Conservation (phyloP, 1,140 invertebrate species). For the Galleria mellonella region DNA sequence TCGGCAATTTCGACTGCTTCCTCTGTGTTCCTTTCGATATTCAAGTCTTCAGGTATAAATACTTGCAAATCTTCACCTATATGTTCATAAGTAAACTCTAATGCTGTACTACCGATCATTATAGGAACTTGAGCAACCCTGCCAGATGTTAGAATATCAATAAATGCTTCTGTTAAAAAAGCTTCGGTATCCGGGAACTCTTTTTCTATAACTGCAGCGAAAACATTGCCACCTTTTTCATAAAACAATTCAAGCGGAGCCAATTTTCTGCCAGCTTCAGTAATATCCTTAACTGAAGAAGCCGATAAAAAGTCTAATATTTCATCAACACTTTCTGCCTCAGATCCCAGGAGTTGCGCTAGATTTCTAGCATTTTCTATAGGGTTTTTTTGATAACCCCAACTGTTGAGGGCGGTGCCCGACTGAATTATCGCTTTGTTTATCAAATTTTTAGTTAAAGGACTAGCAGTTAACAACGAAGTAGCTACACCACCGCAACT, state of each 20-base stretch:
- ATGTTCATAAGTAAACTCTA: constrained; percentile 38
- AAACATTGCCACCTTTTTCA: constrained; percentile 16
- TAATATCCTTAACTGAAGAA: constrained; percentile 47
- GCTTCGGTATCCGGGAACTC: constrained; percentile 54
- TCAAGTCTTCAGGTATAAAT: constrained; percentile 47
- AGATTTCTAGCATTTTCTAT: constrained; percentile 49
- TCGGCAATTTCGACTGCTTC: constrained; percentile 43
- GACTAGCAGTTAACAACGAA: constrained; percentile 71
- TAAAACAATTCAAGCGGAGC: constrained; percentile 17
- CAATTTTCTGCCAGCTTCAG: constrained; percentile 32
- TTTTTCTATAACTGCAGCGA: constrained; percentile 52
- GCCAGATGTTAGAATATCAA: constrained; percentile 48
- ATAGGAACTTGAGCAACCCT: constrained; percentile 47
- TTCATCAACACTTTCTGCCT: constrained; percentile 39
- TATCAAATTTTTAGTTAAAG: constrained; percentile 73
- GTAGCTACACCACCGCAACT: constrained; percentile 72
- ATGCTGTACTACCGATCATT: constrained; percentile 47
- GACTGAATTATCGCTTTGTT: constrained; percentile 79
- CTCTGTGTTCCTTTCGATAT: constrained; percentile 38
- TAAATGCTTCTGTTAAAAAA: constrained; percentile 41
- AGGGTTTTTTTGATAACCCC: constrained; percentile 64
- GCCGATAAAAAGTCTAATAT: constrained; percentile 50
- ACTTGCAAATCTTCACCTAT: constrained; percentile 45
- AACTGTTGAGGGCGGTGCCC: constrained; percentile 78
- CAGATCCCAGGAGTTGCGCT: constrained; percentile 42